phyloP scores from a whole-genome alignment of 1,140 invertebrate species.

The Mizuhopecten yessoensis region DNA sequence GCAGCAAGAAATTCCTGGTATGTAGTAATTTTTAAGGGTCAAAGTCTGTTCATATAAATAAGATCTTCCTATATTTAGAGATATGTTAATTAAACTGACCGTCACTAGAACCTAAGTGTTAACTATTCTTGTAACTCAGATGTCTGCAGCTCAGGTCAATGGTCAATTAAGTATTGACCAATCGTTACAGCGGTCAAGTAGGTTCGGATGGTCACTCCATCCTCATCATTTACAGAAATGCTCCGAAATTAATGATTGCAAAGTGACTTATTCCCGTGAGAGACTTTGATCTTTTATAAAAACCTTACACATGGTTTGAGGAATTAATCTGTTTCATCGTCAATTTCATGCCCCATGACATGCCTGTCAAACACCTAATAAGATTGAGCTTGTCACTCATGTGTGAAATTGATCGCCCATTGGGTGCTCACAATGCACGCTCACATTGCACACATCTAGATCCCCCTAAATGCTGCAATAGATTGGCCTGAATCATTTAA shows the following conservation, averaged over 20 bases:
- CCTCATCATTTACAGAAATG: not conserved
- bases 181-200: not conserved
- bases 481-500: not conserved
- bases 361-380: not conserved
- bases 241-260: not conserved
- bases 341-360: not conserved
- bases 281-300: not conserved
- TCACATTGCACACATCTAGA: not conserved
- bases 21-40: too few relatives aligned
- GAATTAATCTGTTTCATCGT: not conserved
- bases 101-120: not conserved
- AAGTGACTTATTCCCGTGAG: not conserved
- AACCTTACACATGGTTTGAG: not conserved
- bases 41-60: too few relatives aligned
- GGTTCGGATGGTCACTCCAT: not conserved
- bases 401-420: not conserved
- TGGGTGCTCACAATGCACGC: not conserved
- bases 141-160: not conserved
- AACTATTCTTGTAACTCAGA: not conserved
- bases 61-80: too few relatives aligned
- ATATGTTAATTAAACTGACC: too few relatives aligned
- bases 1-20: too few relatives aligned
- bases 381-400: not conserved
- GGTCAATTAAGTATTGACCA: constrained; percentile 10
- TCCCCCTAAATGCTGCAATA: not conserved